phyloP scores from a whole-genome alignment of 2,888 invertebrate genomes.

The Apodemia zela region DNA sequence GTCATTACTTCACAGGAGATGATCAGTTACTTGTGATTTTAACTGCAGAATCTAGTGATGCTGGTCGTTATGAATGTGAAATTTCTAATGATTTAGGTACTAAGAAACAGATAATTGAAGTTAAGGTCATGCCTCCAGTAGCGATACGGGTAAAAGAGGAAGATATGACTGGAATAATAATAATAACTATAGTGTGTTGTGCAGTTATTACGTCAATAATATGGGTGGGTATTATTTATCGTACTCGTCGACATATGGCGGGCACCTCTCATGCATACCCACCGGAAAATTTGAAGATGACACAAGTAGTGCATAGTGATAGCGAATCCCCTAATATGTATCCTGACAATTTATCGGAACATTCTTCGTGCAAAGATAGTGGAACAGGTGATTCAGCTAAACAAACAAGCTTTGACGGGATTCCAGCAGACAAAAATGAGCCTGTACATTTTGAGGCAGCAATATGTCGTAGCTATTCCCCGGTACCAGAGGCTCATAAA shows the following conservation, averaged over 20 bases:
- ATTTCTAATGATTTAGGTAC: conserved; percentile 92
- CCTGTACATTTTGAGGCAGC: conserved; percentile 71
- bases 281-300: conserved; percentile 71
- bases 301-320: conserved; percentile 74
- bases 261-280: conserved; percentile 70
- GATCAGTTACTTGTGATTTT: conserved; percentile 94
- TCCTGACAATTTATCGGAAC: conserved; percentile 86
- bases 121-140: conserved; percentile 84
- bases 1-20: conserved; percentile 93
- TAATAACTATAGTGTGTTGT: conserved; percentile 94
- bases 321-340: conserved; percentile 74
- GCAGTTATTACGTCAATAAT: conserved; percentile 94
- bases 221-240: conserved; percentile 95
- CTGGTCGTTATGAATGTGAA: conserved; percentile 93
- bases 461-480: conserved; percentile 68
- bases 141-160: conserved; percentile 82
- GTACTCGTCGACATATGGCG: conserved; percentile 85
- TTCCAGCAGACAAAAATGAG: conserved; percentile 68
- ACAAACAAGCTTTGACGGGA: conserved; percentile 84
- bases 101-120: conserved; percentile 85
- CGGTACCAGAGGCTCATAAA: conserved; percentile 74
- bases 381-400: conserved; percentile 90
- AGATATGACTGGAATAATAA: conserved; percentile 91
- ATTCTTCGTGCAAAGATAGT: conserved; percentile 89
- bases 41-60: conserved; percentile 87